Base-by-base conservation (phyloP, 1,140 invertebrate species). In the Oncopeltus fasciatus region DNA sequence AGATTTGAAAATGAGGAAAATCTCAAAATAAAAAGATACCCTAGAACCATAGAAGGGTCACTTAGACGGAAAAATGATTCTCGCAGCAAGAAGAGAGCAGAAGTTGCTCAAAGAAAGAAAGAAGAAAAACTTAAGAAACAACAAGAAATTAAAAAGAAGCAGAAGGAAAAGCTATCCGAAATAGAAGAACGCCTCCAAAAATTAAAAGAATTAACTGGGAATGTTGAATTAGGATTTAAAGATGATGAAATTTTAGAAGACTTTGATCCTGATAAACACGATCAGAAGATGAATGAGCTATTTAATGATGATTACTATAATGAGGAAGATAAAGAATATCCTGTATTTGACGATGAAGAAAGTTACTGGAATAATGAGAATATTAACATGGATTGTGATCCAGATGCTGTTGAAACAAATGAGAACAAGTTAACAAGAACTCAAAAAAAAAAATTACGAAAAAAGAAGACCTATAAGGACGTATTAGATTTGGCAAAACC, bases 261-360 rank as follows among this genome's bases (percentile, higher is more conserved):
- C 70, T 98, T 97, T 75, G 91, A 98, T 77, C 92, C 93, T 0
- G 82, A 82, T 24, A 84, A 87, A 64, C 84, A 97, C 73, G 94
- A 98, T 72, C 75, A 77, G 61, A 81, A 85, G 68, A 98, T 98
- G 95, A 75, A 83, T 66, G 78, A 85, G 69, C 73, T 95, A 49
- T 96, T 95, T 74, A 83, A 88, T 73, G 84, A 93, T 44, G 80
- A 92, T 51, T 96, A 87, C 76, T 97, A 97, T 69, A 75, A 81
- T 31, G 51, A 60, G 24, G 61, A 62, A 46, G 63, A 57, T 18
- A 33, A 60, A 16, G 57, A 57, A n/a, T 57, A 65, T 43, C 60
- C 65, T 9, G 51, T 21, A 3, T 49, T 64, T 24, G 27, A 47
- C n/a, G 51, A 65, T 9, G 44, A 61, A 1, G 57, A 61, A 2